These are phyloP conservation scores for Physocephala rufipes DNA, from an alignment of 2,888 invertebrate species.

Conservation along the genomic window DNA sequence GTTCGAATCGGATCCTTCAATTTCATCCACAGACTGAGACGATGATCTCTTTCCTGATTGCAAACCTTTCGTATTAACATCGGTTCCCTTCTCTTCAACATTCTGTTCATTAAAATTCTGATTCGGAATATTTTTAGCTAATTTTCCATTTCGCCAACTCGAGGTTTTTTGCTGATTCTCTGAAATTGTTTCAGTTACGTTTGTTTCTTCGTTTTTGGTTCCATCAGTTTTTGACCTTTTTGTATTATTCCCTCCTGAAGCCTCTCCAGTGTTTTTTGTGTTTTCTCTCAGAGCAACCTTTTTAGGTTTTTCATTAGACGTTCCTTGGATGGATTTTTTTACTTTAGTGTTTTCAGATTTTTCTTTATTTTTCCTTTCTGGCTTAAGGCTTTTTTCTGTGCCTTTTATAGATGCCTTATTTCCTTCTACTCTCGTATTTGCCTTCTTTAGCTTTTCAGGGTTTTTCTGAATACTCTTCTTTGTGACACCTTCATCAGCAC, in stretches of 20 bases:
- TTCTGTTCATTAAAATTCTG: neutral
- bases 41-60: neutral
- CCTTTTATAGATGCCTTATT: neutral
- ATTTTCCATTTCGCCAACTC: neutral
- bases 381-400: neutral
- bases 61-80: neutral
- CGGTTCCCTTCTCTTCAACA: neutral
- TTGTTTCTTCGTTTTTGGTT: too few species aligned
- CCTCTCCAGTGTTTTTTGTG: too few species aligned
- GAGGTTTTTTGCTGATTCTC: neutral
- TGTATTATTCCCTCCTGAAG: too few species aligned
- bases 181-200: neutral
- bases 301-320: too few species aligned
- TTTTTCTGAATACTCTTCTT: neutral
- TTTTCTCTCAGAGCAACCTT: too few species aligned
- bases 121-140: neutral
- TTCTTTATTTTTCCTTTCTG: conserved; percentile 12
- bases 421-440: conserved; percentile 8
- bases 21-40: neutral
- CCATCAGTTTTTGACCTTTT: too few species aligned
- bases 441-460: neutral
- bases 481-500: neutral
- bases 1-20: neutral
- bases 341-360: neutral
- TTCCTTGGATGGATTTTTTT: too few species aligned